Conservation (phyloP, 1,140 invertebrate species). For the Papilio xuthus region DNA sequence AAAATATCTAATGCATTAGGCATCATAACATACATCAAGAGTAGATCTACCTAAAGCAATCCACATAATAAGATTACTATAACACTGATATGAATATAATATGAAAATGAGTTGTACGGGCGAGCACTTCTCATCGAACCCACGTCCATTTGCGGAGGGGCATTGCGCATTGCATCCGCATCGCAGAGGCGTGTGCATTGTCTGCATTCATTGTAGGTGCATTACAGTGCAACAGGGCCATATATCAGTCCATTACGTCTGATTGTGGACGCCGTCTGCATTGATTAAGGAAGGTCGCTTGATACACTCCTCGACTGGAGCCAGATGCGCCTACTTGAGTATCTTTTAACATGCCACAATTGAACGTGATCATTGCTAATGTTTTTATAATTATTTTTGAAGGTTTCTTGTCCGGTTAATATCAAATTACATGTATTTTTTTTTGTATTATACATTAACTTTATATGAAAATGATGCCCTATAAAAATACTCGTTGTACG, state of each 20-base stretch:
- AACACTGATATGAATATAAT: conserved; percentile 44
- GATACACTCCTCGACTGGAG: conserved; percentile 47
- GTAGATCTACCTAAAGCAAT: conserved; percentile 35
- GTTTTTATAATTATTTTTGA: conserved; percentile 29
- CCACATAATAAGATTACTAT: conserved; percentile 40
- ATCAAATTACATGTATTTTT: background rate
- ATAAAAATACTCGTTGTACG: background rate
- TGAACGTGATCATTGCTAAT: conserved; percentile 22
- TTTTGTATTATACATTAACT: background rate
- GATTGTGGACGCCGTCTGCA: conserved; percentile 69
- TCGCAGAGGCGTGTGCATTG: conserved; percentile 50
- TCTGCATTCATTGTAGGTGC: conserved; percentile 44
- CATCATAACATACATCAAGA: conserved; percentile 11
- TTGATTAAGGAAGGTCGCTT: conserved; percentile 64
- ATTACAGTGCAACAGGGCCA: conserved; percentile 47
- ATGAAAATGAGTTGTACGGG: conserved; percentile 39
- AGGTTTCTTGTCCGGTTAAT: background rate
- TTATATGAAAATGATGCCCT: background rate
- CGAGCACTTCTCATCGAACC: conserved; percentile 45
- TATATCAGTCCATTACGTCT: conserved; percentile 72
- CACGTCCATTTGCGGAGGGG: conserved; percentile 66
- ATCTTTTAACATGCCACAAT: conserved; percentile 34
- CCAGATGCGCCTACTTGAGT: conserved; percentile 19
- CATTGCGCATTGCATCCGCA: conserved; percentile 65
- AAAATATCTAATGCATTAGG: background rate